These are phyloP conservation scores for Cepphus grylle DNA, from an alignment of 2,113 vertebrate genomes.

Conservation along the genomic window DNA sequence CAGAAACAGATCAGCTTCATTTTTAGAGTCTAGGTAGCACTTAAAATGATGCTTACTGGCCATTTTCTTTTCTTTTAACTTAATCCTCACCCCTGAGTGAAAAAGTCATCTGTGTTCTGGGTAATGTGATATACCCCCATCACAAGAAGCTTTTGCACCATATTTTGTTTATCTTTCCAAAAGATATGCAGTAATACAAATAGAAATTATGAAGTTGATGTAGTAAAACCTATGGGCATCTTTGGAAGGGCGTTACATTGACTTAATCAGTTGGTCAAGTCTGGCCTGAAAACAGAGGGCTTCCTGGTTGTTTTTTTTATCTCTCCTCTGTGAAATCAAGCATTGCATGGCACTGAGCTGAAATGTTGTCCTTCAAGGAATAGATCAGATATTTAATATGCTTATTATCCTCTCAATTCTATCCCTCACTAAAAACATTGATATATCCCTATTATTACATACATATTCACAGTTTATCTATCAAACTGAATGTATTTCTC, in stretches of 20 bases:
- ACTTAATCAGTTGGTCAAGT: neutral
- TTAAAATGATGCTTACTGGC: neutral
- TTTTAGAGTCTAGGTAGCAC: neutral
- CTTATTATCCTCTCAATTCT: neutral
- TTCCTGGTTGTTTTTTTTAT: neutral
- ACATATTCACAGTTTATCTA: neutral
- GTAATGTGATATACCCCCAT: neutral
- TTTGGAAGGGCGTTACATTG: neutral
- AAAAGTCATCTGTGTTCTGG: neutral
- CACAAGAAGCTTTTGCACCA: neutral
- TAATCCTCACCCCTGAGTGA: fast-evolving
- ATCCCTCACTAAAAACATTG: neutral
- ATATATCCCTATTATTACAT: neutral
- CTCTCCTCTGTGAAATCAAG: neutral
- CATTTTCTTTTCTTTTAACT: neutral
- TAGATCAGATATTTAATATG: neutral
- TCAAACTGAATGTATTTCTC: neutral
- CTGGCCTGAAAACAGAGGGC: neutral
- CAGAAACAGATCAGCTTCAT: neutral
- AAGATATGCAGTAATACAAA: neutral
- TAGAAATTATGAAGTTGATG: neutral
- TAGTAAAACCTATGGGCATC: neutral
- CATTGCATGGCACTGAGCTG: neutral
- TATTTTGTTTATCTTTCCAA: neutral
- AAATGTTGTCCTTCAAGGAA: neutral